Percentiles rank a stretch among this genome's conserved stretches.
phyloP scores from a whole-genome alignment of 2,797 vertebrate species.

The Diplodus puntazzo region DNA sequence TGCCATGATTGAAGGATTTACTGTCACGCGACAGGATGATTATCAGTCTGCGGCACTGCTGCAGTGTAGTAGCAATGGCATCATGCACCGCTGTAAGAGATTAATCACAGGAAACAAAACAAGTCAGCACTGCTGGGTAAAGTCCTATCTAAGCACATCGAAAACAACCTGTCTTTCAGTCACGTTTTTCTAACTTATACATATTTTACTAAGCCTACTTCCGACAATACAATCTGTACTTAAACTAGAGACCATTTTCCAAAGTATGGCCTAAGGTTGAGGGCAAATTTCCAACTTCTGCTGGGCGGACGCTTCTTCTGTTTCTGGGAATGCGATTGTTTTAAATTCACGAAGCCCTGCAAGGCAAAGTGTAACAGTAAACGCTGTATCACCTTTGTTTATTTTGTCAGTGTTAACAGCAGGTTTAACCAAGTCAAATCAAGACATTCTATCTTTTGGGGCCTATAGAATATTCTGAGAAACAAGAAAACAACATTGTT shows the following conservation, averaged over 20 bases:
- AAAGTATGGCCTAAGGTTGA: no score
- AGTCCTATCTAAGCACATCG: not conserved
- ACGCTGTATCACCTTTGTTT: no score
- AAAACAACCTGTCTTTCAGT: not conserved
- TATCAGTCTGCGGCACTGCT: slow-evolving; percentile 75
- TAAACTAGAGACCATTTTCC: not conserved
- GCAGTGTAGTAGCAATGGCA: slow-evolving; percentile 54
- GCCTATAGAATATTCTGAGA: not conserved
- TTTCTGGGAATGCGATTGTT: not conserved
- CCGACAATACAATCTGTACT: not conserved
- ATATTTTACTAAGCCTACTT: not conserved
- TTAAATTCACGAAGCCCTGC: no score
- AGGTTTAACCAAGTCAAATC: no score
- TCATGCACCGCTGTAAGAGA: slow-evolving; percentile 74
- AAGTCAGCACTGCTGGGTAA: not conserved
- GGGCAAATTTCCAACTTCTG: no score
- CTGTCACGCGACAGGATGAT: slow-evolving; percentile 70
- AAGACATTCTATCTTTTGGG: no score
- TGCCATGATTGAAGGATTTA: not conserved
- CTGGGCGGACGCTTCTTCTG: not conserved
- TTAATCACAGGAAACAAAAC: not conserved
- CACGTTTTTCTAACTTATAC: not conserved
- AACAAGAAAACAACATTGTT: not conserved
- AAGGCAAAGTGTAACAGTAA: not conserved
- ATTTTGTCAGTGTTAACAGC: no score